Base-by-base conservation (phyloP, 2,797 vertebrate genomes). In the Darevskia mixta region DNA sequence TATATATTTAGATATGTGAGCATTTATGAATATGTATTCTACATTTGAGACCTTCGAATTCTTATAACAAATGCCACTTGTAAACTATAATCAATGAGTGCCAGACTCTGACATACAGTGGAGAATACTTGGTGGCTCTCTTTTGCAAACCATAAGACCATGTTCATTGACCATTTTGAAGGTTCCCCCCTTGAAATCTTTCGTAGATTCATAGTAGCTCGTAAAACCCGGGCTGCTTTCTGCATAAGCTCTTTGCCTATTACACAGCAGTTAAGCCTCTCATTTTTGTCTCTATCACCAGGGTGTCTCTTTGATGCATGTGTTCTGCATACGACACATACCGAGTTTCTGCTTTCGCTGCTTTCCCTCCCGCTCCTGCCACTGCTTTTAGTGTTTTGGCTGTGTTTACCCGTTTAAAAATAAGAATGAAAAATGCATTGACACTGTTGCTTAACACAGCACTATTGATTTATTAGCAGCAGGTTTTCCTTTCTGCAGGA, bases 271-370 rank as follows among this genome's bases (percentile, higher is more conserved):
- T 85, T 85, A 75, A 76, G 83, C 71, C 76, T 85, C 45, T 85
- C 83, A 81, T 85, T 89, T 85, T 84, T 75, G 87, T 85, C 43
- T 79, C 58, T 67, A 55, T 66, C 71, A 2, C 79, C 71, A 58
- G 25, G 58, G 32, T 85, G 83, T 89, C 88, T 89, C 45, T 89
- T 89, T 89, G 88, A 86, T 89, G 83, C 78, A 88, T 88, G 87
- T 71, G 87, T 71, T 88, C 76, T 66, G 73, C 38, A 84, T 38
- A 7, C 71, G 41, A 38, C 77, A 85, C 58, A 64, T 84, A 43
- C 49, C 29, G 29, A 67, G 32, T 78, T 81, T 90, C 49, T 84
- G 83, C 88, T 85, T 81, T 85, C 43, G 0, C 61, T 85, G 88
- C 83, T 69, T 69, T 85, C 67, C 76, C 23, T 81, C 81, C 67